Evolutionary conservation across 2,888 invertebrate genomes (phyloP), one percentile per base, ranked within the genome.

Genomic region (Apantesis nais): DNA sequence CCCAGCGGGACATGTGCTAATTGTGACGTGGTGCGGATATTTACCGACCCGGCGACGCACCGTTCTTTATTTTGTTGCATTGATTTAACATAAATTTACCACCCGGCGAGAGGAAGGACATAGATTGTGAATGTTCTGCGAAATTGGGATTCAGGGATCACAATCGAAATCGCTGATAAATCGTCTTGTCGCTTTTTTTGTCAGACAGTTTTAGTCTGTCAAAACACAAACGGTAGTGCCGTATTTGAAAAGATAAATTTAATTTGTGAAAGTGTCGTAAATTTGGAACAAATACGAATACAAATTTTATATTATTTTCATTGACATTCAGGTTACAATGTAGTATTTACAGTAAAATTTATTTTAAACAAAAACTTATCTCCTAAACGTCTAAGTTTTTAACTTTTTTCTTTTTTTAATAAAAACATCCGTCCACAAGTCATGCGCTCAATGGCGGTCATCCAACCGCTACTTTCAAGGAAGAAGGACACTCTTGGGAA

Each of bases 401-500:
- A 34, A 34, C 34, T 65, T 75, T 78, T 77, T 78, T 76, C 78
- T 80, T 76, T 82, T 81, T 66, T 29, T 82, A 84, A 82, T 85
- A 85, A 84, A 65, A 72, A 65, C 39, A 62, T 81, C 79, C 77
- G 81, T 81, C 80, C 79, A 80, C 73, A 77, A 77, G 74, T 80
- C 82, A 83, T 87, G 88, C 85, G 79, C 81, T 82, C 88, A 89
- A 89, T 88, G 82, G 89, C 89, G 90, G 92, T 90, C 92, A 91
- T 89, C 87, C 84, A 85, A 88, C 88, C 91, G 89, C 87, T 89
- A 92, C 91, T 93, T 93, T 93, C 91, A 90, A 92, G 89, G 90
- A 58, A 87, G 89, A 91, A 93, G 91, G 84, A 87, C 83, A 78
- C 94, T 90, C 94, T 73, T 75, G 94, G 94, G 94, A 94, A 94